phyloP scores from a whole-genome alignment of 2,888 invertebrate species.

The Dolichomitus sp. region DNA sequence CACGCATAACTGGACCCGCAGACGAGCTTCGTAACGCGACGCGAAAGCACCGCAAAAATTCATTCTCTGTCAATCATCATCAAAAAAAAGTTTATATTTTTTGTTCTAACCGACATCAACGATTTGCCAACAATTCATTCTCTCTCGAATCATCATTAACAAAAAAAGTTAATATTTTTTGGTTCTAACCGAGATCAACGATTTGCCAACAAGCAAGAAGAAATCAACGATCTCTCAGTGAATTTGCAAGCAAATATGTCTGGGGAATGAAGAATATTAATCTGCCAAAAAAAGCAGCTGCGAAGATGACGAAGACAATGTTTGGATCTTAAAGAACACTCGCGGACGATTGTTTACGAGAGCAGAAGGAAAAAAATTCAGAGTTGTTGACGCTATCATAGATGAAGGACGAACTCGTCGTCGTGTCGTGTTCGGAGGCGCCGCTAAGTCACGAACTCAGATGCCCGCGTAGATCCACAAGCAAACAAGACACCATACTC shows the following conservation, averaged over 20 bases:
- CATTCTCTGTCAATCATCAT: too few relatives aligned
- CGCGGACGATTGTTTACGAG: neutral
- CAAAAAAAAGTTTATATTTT: too few relatives aligned
- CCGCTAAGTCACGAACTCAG: slow-evolving; percentile 25
- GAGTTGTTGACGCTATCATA: neutral
- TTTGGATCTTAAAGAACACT: slow-evolving; percentile 4
- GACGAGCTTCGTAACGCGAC: slow-evolving; percentile 21
- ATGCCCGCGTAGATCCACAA: neutral
- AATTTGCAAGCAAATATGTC: slow-evolving; percentile 3
- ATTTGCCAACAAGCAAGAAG: neutral
- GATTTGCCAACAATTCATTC: too few relatives aligned
- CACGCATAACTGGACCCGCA: slow-evolving; percentile 26
- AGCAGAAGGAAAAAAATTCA: neutral
- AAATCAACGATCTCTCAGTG: neutral
- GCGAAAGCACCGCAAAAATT: neutral
- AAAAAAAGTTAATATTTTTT: slow-evolving; percentile 4
- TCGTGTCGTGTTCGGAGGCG: slow-evolving; percentile 26
- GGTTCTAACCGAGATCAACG: neutral
- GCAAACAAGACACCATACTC: slow-evolving; percentile 26
- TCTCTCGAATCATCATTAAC: neutral
- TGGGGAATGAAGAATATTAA: neutral
- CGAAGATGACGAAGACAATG: neutral
- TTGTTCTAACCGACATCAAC: too few relatives aligned
- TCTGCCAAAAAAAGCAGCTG: too few relatives aligned
- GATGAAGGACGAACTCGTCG: slow-evolving; percentile 17